Evolutionary conservation across 2,888 invertebrate genomes (phyloP).

Genomic region (Leptura quadrifasciata): DNA sequence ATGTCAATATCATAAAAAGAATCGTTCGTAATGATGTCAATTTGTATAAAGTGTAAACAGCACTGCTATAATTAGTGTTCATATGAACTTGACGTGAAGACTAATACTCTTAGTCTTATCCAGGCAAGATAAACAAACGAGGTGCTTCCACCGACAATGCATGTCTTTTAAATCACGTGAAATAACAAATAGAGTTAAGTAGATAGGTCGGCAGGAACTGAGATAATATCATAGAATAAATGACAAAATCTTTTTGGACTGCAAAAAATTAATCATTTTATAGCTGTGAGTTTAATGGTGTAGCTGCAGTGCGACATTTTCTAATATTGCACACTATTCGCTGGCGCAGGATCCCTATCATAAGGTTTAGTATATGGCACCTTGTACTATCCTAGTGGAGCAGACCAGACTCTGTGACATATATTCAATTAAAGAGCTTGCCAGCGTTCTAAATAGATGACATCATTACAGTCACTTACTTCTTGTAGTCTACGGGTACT

Average conservation of each 20-base stretch:
- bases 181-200: conserved; percentile 5
- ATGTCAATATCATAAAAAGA: neutral
- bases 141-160: neutral
- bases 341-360: conserved; percentile 54
- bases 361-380: conserved; percentile 51
- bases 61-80: neutral
- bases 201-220: neutral
- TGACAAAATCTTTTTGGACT: conserved; percentile 16
- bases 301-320: conserved; percentile 60
- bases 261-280: conserved; percentile 48
- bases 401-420: conserved; percentile 55
- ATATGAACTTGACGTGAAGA: neutral
- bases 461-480: conserved; percentile 49
- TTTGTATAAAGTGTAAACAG: neutral
- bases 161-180: conserved; percentile 24
- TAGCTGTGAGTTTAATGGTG: conserved; percentile 44
- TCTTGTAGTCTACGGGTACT: conserved; percentile 39
- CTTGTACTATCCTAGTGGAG: conserved; percentile 46
- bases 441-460: conserved; percentile 52
- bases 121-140: neutral
- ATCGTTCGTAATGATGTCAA: neutral
- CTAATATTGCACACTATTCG: conserved; percentile 55
- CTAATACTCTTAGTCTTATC: neutral
- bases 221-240: conserved; percentile 33
- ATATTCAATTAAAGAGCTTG: conserved; percentile 61